Base-by-base conservation (phyloP, 2,797 vertebrate species). In the Hoplostethus mediterraneus region DNA sequence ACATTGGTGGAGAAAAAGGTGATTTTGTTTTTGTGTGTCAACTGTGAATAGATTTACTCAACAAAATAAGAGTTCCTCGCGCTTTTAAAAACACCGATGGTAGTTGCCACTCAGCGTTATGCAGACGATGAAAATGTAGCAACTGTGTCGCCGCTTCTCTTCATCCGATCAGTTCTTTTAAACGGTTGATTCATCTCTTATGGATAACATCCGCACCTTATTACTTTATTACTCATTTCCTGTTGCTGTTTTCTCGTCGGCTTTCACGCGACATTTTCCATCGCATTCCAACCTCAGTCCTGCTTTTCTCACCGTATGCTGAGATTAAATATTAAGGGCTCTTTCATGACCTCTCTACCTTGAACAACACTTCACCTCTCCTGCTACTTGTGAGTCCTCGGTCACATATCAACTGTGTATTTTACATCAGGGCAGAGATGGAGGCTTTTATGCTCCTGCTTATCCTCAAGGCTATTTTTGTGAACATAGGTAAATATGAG, bases 261-360 rank as follows among this genome's bases (percentile, higher is more conserved):
- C 55, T 61, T 63, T 36, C 52, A 25, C 48, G 21, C 42, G 42
- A 8, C 70, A 73, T 69, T 55, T 75, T 31, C 8, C 77, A 73
- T 71, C 2, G 2, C 2, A 61, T 21, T 21, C 17, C 40, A 56
- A 31, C 47, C 71, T 52, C 71, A 71, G 86, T 86, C 88, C 80
- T 82, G 80, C 73, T 83, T 66, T 82, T 87, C 83, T 81, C 82
- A 69, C 73, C 72, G 73, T 82, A 21, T 87, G 86, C 86, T 89
- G 87, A 85, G 91, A 91, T 93, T 73, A 80, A 90, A 90, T 87
- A 72, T 21, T 90, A 95, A 95, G 94, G 94, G 94, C 94, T 95
- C 92, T 92, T 75, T 85, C 90, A 86, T 92, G 80, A 86, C 87
- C 78, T 83, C 63, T 84, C 84, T 87, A 84, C 85, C 83, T 89